A percentile compares a stretch with the other conserved stretches of the same genome.
Evolutionary conservation across 1,140 invertebrate genomes (phyloP).

Genomic region (Saxidomus purpurata): DNA sequence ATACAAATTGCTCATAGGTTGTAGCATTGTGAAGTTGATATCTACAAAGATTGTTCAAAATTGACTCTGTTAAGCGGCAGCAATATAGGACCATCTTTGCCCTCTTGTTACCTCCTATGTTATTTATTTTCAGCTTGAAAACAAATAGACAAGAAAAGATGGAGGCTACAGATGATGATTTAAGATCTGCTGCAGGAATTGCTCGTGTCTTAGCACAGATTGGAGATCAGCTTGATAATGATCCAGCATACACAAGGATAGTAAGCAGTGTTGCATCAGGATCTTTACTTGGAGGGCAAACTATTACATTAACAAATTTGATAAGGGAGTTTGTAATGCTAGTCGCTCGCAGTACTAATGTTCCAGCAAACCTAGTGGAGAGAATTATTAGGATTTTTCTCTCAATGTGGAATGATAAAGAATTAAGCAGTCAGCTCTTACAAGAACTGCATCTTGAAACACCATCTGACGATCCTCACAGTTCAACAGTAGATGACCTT

Average conservation of each 20-base stretch:
- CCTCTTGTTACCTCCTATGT: no score
- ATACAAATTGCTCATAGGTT: no score
- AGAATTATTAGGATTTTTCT: slow-evolving; percentile 16
- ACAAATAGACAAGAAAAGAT: no score
- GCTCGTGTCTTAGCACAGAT: neutral
- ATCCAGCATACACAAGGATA: neutral
- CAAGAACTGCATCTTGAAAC: slow-evolving; percentile 2
- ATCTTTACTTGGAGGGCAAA: neutral
- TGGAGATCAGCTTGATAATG: neutral
- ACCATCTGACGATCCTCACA: neutral
- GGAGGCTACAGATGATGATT: neutral
- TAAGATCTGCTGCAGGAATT: neutral
- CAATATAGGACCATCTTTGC: no score
- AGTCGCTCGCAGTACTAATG: neutral
- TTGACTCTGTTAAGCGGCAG: no score
- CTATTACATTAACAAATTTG: neutral
- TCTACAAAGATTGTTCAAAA: no score
- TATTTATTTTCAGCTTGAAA: no score
- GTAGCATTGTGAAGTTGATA: no score
- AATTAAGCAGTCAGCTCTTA: neutral
- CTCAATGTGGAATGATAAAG: slow-evolving; percentile 4
- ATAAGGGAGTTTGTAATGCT: neutral
- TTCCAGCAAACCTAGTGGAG: neutral
- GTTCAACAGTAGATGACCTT: neutral
- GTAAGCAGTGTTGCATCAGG: neutral